phyloP scores from a whole-genome alignment of 2,888 invertebrate species.

The Glyphotaelius pellucidus region DNA sequence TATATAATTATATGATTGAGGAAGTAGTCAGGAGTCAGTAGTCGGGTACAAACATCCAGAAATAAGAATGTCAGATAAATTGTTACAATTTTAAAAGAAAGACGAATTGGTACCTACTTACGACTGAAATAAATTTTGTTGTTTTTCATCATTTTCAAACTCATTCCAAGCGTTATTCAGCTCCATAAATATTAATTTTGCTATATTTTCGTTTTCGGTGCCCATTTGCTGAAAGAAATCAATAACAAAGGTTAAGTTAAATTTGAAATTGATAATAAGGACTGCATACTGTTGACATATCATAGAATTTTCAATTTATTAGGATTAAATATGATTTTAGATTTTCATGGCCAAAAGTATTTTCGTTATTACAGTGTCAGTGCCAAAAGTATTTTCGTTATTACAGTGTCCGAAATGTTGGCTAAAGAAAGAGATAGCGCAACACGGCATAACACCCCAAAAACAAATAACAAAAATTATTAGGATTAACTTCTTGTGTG shows the following conservation, averaged over 20 bases:
- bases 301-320: too few species aligned
- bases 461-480: too few species aligned
- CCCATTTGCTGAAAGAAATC: conserved; percentile 88
- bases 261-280: neutral
- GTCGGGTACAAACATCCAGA: neutral
- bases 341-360: too few species aligned
- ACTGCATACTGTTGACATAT: too few species aligned
- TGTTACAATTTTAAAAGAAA: neutral
- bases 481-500: too few species aligned
- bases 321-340: too few species aligned
- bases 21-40: neutral
- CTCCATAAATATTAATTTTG: conserved; percentile 98
- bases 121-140: conserved; percentile 83
- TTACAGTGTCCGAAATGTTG: too few species aligned
- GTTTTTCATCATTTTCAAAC: conserved; percentile 92
- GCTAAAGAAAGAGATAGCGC: too few species aligned
- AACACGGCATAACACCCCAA: too few species aligned
- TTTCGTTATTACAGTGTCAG: too few species aligned
- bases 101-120: conserved; percentile 65
- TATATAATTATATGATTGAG: conserved; percentile 21
- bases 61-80: neutral
- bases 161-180: conserved; percentile 99
- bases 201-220: conserved; percentile 93
- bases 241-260: conserved; percentile 5
- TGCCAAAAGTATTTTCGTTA: too few species aligned